These are phyloP conservation scores for Hydrozoanthus tunicans DNA, from an alignment of 64 coral and sea anemone species.

Conservation along the genomic window DNA sequence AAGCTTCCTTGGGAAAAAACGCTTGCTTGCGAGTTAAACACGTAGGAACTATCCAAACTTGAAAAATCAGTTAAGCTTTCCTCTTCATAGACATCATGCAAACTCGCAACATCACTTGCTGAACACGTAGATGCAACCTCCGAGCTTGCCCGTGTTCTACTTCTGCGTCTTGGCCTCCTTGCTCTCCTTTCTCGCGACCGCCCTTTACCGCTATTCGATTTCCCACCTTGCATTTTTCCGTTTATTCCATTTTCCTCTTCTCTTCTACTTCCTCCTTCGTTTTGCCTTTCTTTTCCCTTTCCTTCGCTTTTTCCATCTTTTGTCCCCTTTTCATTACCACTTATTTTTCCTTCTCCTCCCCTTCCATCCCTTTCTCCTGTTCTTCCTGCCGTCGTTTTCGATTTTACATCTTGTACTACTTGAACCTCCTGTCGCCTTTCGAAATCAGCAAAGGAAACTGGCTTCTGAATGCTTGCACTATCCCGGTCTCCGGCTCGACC, in stretches of 20 bases:
- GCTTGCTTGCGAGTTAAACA: background rate
- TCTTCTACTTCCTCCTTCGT: background rate
- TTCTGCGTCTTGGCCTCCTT: background rate
- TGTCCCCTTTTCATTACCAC: background rate
- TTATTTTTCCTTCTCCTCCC: background rate
- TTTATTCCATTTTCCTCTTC: background rate
- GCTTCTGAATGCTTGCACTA: background rate
- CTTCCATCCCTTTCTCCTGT: background rate
- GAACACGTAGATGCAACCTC: slow-evolving; percentile 1
- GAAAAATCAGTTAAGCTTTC: background rate
- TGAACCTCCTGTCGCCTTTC: background rate
- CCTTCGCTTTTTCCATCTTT: background rate
- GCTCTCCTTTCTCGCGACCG: background rate
- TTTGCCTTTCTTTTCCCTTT: background rate
- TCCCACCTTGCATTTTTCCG: background rate
- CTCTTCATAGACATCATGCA: background rate
- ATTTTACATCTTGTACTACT: background rate
- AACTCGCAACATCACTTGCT: background rate
- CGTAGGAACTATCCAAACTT: background rate
- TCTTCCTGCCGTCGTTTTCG: background rate
- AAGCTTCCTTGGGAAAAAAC: slow-evolving; percentile 4
- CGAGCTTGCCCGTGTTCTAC: background rate
- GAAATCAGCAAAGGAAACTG: background rate
- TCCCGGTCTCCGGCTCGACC: background rate
- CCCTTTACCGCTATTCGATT: background rate